Base-by-base conservation (phyloP, 1,140 invertebrate genomes). In the Zophobas atratus region DNA sequence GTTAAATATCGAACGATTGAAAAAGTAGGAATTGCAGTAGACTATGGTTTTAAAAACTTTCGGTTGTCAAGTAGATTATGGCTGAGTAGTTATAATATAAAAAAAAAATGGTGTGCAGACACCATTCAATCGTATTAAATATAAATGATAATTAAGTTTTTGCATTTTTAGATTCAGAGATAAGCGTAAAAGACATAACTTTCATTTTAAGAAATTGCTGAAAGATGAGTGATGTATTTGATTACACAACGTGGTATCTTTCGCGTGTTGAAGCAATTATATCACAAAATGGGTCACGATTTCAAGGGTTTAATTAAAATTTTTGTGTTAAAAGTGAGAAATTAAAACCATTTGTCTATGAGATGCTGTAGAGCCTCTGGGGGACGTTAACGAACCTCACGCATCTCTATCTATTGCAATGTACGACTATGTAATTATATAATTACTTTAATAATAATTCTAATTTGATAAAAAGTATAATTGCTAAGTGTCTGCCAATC, bases 371-470 rank as follows among this genome's bases (percentile, higher is more conserved):
- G 20, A 46, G 60, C 60, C 60, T 46, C 5, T 67, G 39, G 60
- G 60, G 60, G n/a, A 67, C 60, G 60, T 67, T 67, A 67, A 67
- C 60, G 60, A 67, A 67, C 60, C 60, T 67, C 60, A 67, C 60
- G 60, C 60, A 67, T 67, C 60, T 67, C 60, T 67, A 43, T 4
- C 6, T 60, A 60, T 60, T 60, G 56, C 56, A 60, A n/a, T 36
- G 56, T 39, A 67, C 60, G 43, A 67, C 38, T 67, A 41, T 67
- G 39, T 67, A 67, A 67, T 67, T 67, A 67, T 67, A 67, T 67
- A 67, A 67, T 67, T 67, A 67, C 60, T 67, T 67, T 67, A 67
- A 67, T 67, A 67, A 67, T 67, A 67, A 67, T 67, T 67, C 60
- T 67, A 67, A 67, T 67, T 67, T 67, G 60, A 67, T 67, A 67